These are phyloP conservation scores for Trematocara marginatum DNA, from an alignment of 2,113 vertebrate genomes.

Conservation along the genomic window DNA sequence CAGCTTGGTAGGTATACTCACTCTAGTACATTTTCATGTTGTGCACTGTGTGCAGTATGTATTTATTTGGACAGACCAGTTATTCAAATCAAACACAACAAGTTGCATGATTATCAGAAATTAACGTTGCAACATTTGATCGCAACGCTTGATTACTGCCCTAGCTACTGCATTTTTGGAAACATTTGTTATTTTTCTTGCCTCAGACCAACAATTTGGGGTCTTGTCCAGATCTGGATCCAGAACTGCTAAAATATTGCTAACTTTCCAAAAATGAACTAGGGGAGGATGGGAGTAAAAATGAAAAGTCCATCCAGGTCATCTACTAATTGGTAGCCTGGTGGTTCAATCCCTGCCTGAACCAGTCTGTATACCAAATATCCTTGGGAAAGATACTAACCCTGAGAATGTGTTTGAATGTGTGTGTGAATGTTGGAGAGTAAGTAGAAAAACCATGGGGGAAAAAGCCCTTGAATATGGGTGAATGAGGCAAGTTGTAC, in stretches of 20 bases:
- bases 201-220: neutral
- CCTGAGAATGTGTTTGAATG: neutral
- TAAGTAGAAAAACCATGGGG: neutral
- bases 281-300: neutral
- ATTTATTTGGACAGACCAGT: neutral
- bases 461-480: neutral
- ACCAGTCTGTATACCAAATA: neutral
- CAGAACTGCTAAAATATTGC: neutral
- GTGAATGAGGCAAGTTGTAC: neutral
- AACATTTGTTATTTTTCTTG: neutral
- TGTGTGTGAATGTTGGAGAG: neutral
- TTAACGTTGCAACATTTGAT: neutral
- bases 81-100: neutral
- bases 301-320: neutral
- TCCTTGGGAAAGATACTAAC: neutral
- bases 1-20: neutral
- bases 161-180: neutral
- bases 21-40: neutral
- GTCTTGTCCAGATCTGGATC: neutral
- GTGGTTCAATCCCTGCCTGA: neutral
- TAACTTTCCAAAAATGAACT: neutral
- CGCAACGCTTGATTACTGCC: fast-evolving
- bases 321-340: neutral
- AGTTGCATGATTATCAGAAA: neutral
- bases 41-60: neutral